Evolutionary conservation across 2,888 invertebrate genomes (phyloP).

Genomic region (Lathronympha strigana): DNA sequence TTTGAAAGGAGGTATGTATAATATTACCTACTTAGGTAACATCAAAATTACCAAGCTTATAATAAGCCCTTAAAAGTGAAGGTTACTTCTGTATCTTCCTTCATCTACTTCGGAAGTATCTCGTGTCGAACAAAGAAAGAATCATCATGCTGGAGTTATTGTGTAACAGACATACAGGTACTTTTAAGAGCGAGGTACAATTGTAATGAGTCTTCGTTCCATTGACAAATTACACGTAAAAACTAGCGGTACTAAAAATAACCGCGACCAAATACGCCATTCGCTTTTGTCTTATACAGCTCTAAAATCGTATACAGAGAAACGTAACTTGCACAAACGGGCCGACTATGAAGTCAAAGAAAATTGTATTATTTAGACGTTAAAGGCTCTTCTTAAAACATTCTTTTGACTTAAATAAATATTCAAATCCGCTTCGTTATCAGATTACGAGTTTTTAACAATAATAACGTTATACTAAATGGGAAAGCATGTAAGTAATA

Average conservation of each 20-base stretch:
- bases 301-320: conserved; percentile 47
- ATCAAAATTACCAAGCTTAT: no score
- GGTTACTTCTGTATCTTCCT: no score
- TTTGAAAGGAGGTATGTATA: no score
- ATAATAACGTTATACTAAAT: not conserved
- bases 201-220: no score
- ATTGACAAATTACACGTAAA: no score
- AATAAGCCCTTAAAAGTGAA: no score
- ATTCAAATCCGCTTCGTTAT: conserved; percentile 46
- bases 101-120: no score
- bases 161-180: no score
- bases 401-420: conserved; percentile 46
- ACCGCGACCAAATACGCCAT: not conserved
- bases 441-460: conserved; percentile 16
- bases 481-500: not conserved
- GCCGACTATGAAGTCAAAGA: conserved; percentile 46
- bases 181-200: no score
- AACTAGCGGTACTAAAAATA: not conserved
- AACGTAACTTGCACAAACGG: conserved; percentile 46
- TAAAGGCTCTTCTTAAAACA: conserved; percentile 43
- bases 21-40: no score
- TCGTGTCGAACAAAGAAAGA: no score
- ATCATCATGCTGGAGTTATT: no score
- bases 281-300: conserved; percentile 7
- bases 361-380: conserved; percentile 51